Base-by-base conservation (phyloP, 2,797 vertebrate genomes). In the Gallinago solitaria region DNA sequence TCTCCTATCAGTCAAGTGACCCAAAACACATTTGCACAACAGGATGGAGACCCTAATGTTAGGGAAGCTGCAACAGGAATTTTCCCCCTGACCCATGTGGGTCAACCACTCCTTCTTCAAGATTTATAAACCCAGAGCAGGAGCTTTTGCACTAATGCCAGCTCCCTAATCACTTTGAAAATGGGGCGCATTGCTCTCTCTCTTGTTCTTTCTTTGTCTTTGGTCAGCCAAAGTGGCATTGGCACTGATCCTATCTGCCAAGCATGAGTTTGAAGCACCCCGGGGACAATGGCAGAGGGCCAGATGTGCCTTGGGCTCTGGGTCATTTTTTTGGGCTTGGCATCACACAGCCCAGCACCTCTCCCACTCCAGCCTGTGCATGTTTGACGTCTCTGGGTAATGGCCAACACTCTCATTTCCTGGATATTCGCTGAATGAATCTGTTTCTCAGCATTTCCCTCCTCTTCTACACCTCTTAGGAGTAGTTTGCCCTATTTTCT, bases 1-100 rank as follows among this genome's bases (percentile, higher is more conserved):
- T 0, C 0, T 67, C 0, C 0, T 27, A 20, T 11, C 51, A 30
- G 9, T 24, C 54, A 18, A 43, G 15, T 4, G 56, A 8, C 28
- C 27, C 32, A 53, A 84, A 67, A 9, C 28, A 24, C 24, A 21
- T 32, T 33, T 43, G 19, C 24, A 33, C 41, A 45, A 39, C 0
- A 1, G 41, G 41, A 43, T 35, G 65, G 35, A 73, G 59, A 65
- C 12, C 5, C 35, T 43, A 51, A 12, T 2, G 27, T 15, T 35
- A 73, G 19, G 12, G 33, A 37, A 81, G 28, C 5, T 32, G 15
- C 43, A 25, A 45, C 2, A 11, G 51, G 33, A 47, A 80, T 53
- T 43, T 68, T 51, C 37, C 5, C 63, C 43, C 64, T 33, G 53
- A 64, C 19, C 37, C 56, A 2, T 1, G 28, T 7, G 32, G 30